Base-by-base conservation (phyloP, 2,888 invertebrate species). In the Drosophila glabriapex region DNA sequence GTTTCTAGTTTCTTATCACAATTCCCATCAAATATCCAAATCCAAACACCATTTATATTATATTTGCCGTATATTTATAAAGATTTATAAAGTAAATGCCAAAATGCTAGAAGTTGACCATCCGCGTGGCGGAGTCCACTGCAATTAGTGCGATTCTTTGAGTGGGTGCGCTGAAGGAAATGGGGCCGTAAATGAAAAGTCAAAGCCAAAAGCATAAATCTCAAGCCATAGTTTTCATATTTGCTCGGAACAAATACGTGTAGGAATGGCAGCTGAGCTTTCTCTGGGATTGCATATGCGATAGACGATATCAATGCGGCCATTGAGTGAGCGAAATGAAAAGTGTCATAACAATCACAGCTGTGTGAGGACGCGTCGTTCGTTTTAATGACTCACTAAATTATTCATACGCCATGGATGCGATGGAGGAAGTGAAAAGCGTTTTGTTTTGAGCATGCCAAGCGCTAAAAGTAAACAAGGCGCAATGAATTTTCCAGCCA, bases 311-410 rank as follows among this genome's bases (percentile, higher is more conserved):
- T 76, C 71, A 76, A 76, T 72, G 72, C 43, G 68, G 55, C 64
- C 69, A 81, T 79, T 78, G 73, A 81, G 76, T 68, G 69, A 80
- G 85, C 85, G 75, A 86, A 86, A 83, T 86, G 83, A 86, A 86
- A 86, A 90, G 85, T 90, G 85, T 86, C 89, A 86, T 85, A 90
- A 85, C 90, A 85, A 90, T 79, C 79, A 82, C 56, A 78, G 75
- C 74, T 83, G 76, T 83, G 76, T 76, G 76, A 68, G 82, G 72
- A 80, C 73, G 83, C 60, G 64, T 70, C 66, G 82, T 68, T 74
- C 64, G 82, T 86, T 85, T 86, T 86, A 86, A 86, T 86, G 85
- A 86, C 85, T 90, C 86, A 86, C 90, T 90, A 90, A 90, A 90
- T 90, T 90, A 86, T 90, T 86, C 86, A 90, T 86, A 86, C 89